Evolutionary conservation across 2,888 invertebrate genomes (phyloP).

Genomic region (Aplocera efformata): DNA sequence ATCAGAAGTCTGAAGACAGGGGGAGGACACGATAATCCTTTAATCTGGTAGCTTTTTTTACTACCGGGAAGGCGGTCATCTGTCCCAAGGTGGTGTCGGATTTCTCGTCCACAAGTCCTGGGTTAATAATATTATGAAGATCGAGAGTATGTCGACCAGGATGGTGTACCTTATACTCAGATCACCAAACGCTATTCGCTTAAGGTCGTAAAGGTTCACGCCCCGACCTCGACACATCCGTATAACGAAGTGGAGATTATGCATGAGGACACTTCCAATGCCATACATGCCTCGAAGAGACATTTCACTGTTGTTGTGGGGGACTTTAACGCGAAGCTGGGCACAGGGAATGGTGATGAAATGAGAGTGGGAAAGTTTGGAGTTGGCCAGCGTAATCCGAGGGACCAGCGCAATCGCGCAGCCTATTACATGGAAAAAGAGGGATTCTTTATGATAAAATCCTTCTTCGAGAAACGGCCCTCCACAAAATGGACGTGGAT

Average conservation of each 20-base stretch:
- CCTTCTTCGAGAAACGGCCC: background rate
- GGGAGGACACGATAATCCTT: no score
- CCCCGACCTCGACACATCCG: no score
- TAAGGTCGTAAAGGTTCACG: background rate
- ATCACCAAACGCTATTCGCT: slow-evolving; percentile 11
- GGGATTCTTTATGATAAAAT: background rate
- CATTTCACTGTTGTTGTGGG: slow-evolving; percentile 5
- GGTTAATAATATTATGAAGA: slow-evolving; percentile 11
- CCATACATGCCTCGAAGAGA: background rate
- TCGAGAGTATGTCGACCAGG: slow-evolving; percentile 15
- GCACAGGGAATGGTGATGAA: slow-evolving; percentile 2
- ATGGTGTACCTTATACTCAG: slow-evolving; percentile 18
- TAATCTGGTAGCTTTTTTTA: no score
- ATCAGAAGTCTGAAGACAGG: no score
- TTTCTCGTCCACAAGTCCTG: slow-evolving; percentile 21
- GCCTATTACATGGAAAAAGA: background rate
- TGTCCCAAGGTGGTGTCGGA: slow-evolving; percentile 22
- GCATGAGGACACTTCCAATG: slow-evolving; percentile 1
- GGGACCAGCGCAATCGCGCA: background rate
- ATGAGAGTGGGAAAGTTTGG: no score
- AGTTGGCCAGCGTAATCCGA: no score
- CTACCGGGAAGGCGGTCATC: slow-evolving; percentile 9
- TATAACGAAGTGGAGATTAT: no score
- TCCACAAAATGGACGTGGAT: background rate
- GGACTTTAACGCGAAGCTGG: slow-evolving; percentile 5